Evolutionary conservation across 2,888 invertebrate genomes (phyloP), one percentile per base, ranked within the genome.

Genomic region (Hypomecis atomaria): DNA sequence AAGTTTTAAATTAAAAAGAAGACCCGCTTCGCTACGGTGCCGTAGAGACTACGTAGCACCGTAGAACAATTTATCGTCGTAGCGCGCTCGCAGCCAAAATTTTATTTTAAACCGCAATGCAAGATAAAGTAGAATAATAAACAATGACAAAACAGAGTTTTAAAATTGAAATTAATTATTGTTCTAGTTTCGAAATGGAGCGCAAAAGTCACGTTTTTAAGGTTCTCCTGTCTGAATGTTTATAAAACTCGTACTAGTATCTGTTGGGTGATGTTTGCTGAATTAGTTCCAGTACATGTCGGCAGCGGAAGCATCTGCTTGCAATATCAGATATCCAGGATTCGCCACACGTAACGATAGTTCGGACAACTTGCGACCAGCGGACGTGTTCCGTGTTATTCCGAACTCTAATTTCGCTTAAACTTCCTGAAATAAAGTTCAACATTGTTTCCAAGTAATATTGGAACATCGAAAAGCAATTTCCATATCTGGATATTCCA

Each of bases 311-410:
- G 47, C 55, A 70, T 72, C 72, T 68, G 72, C 72, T 71, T 55
- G 69, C 65, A 68, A 73, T 77, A 73, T 73, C 70, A 68, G 63
- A 54, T 52, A 60, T 62, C 67, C 45, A 59, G 37, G 44, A 76
- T 78, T 74, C 73, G 53, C 38, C 34, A 45, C 71, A 74, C 76
- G 76, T 74, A 72, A 56, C 58, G 65, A 70, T 71, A 73, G 76
- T 74, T 75, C 55, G 56, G 59, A 62, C 65, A 73, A 78, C 69
- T 78, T 62, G 66, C 62, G 66, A 54, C 70, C 69, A 70, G 13
- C 48, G 55, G 55, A 65, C 60, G 60, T 65, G 65, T 53, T 57
- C 49, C 8, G 9, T 52, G 57, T 40, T 40, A 52, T 47, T 55
- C 38, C 33, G 36, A 52, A 57, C 59, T 44, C 33, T 56, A 59